These are phyloP conservation scores for Poecilia velifera DNA, from an alignment of 2,797 vertebrate species.

Conservation along the genomic window DNA sequence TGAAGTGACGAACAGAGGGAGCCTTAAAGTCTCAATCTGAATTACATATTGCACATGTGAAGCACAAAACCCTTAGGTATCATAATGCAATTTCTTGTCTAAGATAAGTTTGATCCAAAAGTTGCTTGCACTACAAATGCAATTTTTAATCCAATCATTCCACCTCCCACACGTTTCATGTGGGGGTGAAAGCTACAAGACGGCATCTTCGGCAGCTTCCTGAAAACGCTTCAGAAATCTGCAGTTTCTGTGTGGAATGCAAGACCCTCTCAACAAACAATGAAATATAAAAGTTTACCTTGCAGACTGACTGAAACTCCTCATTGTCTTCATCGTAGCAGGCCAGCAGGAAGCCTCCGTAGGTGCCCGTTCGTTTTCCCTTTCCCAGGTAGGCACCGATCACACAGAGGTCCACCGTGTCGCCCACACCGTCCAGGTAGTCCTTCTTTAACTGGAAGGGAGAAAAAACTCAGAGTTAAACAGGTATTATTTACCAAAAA, in stretches of 20 bases:
- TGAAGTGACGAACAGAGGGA: not conserved
- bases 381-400: constrained; percentile 91
- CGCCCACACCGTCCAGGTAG: constrained; percentile 89
- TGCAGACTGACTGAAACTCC: constrained; percentile 92
- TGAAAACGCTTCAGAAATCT: not conserved
- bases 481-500: not conserved
- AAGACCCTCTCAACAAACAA: not conserved
- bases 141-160: constrained; percentile 2
- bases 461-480: not conserved
- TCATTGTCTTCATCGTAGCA: constrained; percentile 91
- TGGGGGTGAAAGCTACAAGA: not conserved
- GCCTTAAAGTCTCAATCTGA: not conserved
- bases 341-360: constrained; percentile 90
- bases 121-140: not conserved
- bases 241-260: not conserved
- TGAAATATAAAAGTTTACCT: constrained; percentile 73
- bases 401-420: constrained; percentile 91
- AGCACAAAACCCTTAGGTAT: not conserved
- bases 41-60: not conserved
- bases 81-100: not conserved
- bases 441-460: constrained; percentile 90
- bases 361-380: constrained; percentile 88
- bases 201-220: not conserved
- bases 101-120: not conserved
- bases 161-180: not conserved